phyloP scores from a whole-genome alignment of 2,797 vertebrate genomes.

The Netta rufina region DNA sequence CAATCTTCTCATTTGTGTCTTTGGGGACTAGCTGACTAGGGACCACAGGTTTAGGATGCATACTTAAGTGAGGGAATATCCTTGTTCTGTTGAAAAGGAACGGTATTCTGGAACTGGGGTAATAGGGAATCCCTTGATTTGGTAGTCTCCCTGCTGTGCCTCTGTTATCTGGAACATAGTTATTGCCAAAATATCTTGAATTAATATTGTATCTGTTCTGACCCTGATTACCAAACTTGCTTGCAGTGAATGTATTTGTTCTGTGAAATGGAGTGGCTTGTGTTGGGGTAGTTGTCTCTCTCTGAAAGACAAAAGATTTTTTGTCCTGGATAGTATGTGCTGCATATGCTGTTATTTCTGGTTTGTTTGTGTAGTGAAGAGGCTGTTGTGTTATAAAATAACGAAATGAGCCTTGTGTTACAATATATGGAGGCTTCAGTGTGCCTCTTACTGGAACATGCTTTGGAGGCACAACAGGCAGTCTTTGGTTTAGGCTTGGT shows the following conservation, averaged over 20 bases:
- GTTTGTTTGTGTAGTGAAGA: constrained; percentile 63
- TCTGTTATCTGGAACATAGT: constrained; percentile 78
- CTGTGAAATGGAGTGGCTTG: constrained; percentile 25
- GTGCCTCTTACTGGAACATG: constrained; percentile 25
- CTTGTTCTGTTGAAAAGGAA: constrained; percentile 69
- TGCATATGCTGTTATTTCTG: constrained; percentile 60
- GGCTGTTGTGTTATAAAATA: constrained; percentile 58
- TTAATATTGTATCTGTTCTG: constrained; percentile 36
- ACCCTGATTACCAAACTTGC: not conserved
- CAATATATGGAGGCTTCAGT: not conserved
- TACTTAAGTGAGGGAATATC: constrained; percentile 37
- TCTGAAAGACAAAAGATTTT: not conserved
- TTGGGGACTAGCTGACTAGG: not conserved
- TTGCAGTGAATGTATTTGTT: constrained; percentile 9
- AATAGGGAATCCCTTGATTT: constrained; percentile 53
- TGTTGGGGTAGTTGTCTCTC: constrained; percentile 1
- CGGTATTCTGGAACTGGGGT: constrained; percentile 44
- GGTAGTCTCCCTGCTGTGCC: constrained; percentile 51
- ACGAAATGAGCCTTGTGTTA: constrained; percentile 15
- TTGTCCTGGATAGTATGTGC: constrained; percentile 42
- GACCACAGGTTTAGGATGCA: constrained; percentile 15
- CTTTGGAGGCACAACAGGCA: constrained; percentile 2
- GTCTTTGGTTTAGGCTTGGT: constrained; percentile 40
- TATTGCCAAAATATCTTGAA: constrained; percentile 64
- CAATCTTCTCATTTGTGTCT: constrained; percentile 9